Evolutionary conservation across 2,113 vertebrate genomes (phyloP), one percentile per base, ranked within the genome.

Genomic region (Pipa parva): DNA sequence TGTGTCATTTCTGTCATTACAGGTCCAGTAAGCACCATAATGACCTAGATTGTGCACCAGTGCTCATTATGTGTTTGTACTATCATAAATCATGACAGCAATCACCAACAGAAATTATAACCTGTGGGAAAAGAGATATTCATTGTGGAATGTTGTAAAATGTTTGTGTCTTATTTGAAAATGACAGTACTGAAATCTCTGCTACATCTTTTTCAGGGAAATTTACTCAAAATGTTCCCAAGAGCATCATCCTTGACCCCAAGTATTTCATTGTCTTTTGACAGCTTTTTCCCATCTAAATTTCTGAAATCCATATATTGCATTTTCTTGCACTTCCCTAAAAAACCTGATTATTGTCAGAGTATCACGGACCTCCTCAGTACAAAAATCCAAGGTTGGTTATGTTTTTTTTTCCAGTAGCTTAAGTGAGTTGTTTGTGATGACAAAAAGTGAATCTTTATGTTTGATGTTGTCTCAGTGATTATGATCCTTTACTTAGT

Each of bases 1-100:
- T n/a, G 39, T 55, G 50, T 64, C 63, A 64, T 4, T 45, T 29
- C 63, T 55, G 63, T 55, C 63, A 64, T 64, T 64, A 55, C 33
- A 64, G 50, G 50, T 51, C 50, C 24, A 52, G 33, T 64, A 64
- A 64, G 49, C 24, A 45, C 26, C 6, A 64, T 45, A 64, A 63
- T 63, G 60, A 36, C 48, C 46, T 36, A 7, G 17, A 26, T 28
- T 64, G 37, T 55, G 51, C 24, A 10, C 33, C 63, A 56, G n/a
- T 56, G 63, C 63, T 56, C 36, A 64, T 64, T 64, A 45, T 56
- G 39, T 55, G 25, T 45, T 45, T 6, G 11, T 22, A 42, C 15
- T 36, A 54, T 64, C 63, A 28, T 64, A 64, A 64, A 55, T 56
- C 63, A 55, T 10, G 36, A 37, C 26, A 55, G 18, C 36, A 64